Evolutionary conservation across 2,797 vertebrate genomes (phyloP), one percentile per base, ranked within the genome.

Genomic region (Lacerta bilineata): DNA sequence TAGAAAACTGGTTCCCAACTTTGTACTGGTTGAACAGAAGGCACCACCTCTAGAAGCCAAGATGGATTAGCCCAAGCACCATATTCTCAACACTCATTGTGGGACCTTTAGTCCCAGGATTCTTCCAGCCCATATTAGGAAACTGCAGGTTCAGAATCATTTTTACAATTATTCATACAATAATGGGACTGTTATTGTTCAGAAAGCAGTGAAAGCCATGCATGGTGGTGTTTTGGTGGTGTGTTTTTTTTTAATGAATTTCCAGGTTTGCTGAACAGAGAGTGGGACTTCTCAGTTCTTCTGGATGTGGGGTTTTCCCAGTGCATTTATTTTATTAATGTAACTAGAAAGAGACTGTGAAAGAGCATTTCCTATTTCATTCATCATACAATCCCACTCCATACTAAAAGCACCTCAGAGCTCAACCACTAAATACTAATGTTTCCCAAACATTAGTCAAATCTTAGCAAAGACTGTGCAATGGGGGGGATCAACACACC

Each of bases 101-200:
- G 61, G 75, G 20, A 78, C 64, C 3, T 27, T 77, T 66, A 8
- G 50, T 55, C 25, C 17, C 3, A 61, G 50, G 15, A 8, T 20
- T 76, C 5, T 64, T 72, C 13, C 25, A 43, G 25, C 33, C 50
- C 15, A 76, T 61, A 13, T 85, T 59, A 85, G 83, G 17, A 61
- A 61, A 41, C 27, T 39, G 10, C 29, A 68, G 36, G 41, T 78
- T 77, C 41, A 68, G 89, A 91, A 92, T 90, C 88, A 76, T 83
- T 83, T 88, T 55, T 66, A 80, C 10, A 91, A 25, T 59, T 88
- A 91, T 80, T 36, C 33, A 83, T 46, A 78, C 72, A 36, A 89
- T 2, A 86, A 50, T 43, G 46, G 1, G 55, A 91, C 90, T 92
- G 91, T 33, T 92, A 91, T 89, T 89, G 68, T 83, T 94, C 93